Evolutionary conservation across 2,888 invertebrate species (phyloP).

Genomic region (Aporophyla nigra): DNA sequence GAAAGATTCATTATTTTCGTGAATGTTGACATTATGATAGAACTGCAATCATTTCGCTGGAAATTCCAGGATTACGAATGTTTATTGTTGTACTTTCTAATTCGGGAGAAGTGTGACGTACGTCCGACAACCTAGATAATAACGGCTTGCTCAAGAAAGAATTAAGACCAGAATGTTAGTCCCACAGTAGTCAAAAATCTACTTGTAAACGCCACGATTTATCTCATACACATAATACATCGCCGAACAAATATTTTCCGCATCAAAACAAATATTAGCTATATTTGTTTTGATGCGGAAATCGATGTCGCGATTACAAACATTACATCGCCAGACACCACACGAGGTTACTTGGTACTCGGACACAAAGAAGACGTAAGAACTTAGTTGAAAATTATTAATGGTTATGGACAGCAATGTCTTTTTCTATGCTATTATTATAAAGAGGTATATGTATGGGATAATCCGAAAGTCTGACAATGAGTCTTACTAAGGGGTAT

Average conservation of each 20-base stretch:
- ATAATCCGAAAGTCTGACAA: not conserved
- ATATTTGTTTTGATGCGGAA: constrained; percentile 55
- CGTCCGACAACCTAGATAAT: not conserved
- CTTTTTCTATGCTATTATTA: not conserved
- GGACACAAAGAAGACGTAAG: constrained; percentile 6
- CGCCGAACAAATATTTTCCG: constrained; percentile 32
- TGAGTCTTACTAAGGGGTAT: too few species aligned
- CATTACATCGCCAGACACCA: constrained; percentile 9
- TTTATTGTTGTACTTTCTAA: constrained; percentile 20
- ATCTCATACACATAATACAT: constrained; percentile 30
- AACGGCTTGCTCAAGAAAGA: not conserved
- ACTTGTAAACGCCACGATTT: not conserved
- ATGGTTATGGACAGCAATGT: not conserved
- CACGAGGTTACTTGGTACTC: constrained; percentile 25
- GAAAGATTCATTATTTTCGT: not conserved
- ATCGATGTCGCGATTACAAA: constrained; percentile 15
- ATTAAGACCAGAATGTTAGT: not conserved
- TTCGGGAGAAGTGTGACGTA: not conserved
- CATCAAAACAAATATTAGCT: too few species aligned
- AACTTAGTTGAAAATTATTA: not conserved
- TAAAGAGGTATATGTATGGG: not conserved
- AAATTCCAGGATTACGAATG: constrained; percentile 17
- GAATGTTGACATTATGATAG: constrained; percentile 1
- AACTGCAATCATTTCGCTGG: not conserved
- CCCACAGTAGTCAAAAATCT: constrained; percentile 17